Conservation (phyloP, 2,888 invertebrate genomes). For the Eupithecia pulchellata region DNA sequence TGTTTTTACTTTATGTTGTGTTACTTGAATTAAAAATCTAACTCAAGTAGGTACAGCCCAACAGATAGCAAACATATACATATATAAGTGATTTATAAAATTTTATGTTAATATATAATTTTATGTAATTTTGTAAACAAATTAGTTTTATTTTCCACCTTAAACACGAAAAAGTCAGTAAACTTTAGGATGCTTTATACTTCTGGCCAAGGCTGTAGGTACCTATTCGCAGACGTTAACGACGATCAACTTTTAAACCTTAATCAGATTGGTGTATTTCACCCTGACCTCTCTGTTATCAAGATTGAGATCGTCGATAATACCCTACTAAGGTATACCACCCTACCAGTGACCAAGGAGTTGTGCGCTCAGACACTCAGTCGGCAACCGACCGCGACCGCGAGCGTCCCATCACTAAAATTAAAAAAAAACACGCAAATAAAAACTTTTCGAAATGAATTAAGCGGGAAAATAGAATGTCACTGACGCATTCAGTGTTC, state of each 20-base stretch:
- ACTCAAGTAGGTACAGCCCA: too few species aligned
- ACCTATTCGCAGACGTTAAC: slow-evolving; percentile 22
- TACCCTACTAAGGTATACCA: slow-evolving; percentile 42
- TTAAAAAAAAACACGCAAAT: slow-evolving; percentile 41
- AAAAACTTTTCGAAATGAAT: slow-evolving; percentile 56
- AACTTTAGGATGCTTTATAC: too few species aligned
- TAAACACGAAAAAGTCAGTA: too few species aligned
- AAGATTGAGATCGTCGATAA: slow-evolving; percentile 81
- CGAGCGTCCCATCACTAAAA: slow-evolving; percentile 51
- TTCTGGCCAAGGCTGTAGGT: too few species aligned
- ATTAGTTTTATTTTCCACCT: too few species aligned
- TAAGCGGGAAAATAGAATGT: slow-evolving; percentile 61
- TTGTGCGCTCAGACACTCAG: slow-evolving; percentile 58
- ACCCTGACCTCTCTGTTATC: slow-evolving; percentile 80
- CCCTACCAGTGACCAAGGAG: slow-evolving; percentile 71
- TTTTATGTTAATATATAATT: too few species aligned
- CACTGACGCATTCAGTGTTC: slow-evolving; percentile 61
- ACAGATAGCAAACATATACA: too few species aligned
- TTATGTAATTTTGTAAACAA: too few species aligned
- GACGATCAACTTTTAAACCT: slow-evolving; percentile 40
- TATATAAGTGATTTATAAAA: too few species aligned
- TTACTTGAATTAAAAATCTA: too few species aligned
- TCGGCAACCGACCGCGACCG: slow-evolving; percentile 72
- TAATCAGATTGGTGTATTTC: slow-evolving; percentile 51
- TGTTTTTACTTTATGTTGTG: too few species aligned